A percentile compares a stretch with the other conserved stretches of the same genome.
phyloP scores from a whole-genome alignment of 2,113 vertebrate genomes.

The Cottus gobio region DNA sequence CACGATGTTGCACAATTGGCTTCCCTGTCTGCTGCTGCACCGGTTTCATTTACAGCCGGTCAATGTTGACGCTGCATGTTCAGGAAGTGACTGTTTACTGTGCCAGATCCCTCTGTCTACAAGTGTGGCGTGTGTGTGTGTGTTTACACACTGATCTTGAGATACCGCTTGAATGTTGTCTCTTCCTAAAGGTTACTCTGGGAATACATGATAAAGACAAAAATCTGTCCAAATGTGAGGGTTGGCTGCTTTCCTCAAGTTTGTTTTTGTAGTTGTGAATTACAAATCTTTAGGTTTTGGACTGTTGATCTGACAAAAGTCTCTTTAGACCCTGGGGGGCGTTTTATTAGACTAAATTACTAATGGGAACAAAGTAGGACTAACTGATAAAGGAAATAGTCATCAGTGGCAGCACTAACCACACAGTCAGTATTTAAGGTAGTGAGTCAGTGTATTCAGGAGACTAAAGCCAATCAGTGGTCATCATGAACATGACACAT shows the following conservation, averaged over 20 bases:
- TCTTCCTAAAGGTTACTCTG: not conserved
- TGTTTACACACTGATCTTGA: not conserved
- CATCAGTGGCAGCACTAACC: not conserved
- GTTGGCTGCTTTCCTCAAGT: not conserved
- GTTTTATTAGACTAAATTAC: too few relatives aligned
- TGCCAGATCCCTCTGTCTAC: too few relatives aligned
- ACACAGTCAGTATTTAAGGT: not conserved
- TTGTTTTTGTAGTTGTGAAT: not conserved
- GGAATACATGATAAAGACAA: not conserved
- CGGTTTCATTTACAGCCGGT: constrained; percentile 21
- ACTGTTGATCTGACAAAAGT: not conserved
- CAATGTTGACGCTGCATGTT: not conserved
- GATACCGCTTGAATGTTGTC: not conserved
- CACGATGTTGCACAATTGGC: constrained; percentile 59
- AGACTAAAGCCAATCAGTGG: not conserved
- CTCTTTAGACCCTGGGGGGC: not conserved
- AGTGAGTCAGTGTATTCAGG: not conserved
- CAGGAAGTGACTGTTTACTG: not conserved
- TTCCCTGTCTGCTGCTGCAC: constrained; percentile 24
- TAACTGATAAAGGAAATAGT: not conserved
- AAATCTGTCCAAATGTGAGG: not conserved
- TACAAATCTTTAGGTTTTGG: not conserved
- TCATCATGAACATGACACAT: not conserved
- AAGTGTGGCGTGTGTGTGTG: not conserved
- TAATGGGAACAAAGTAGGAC: too few relatives aligned